A percentile compares a stretch with the other conserved stretches of the same genome.
Conservation (phyloP, 2,797 vertebrate genomes). For the Martes flavigula region DNA sequence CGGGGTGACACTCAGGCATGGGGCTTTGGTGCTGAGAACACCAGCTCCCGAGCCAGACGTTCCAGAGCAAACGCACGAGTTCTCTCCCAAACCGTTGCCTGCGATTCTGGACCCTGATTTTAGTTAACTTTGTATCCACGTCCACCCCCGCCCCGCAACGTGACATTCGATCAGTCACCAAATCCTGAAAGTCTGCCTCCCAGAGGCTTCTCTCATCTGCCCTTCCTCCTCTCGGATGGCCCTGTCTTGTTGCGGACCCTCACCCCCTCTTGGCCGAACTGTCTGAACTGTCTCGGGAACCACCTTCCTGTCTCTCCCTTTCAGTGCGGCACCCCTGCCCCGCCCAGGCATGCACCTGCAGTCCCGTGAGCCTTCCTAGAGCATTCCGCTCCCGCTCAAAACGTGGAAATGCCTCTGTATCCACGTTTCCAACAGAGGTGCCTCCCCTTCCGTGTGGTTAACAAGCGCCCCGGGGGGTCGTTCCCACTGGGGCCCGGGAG, state of each 20-base stretch:
- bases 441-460: constrained; percentile 2
- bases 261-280: no score
- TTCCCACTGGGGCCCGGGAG: neutral
- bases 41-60: neutral
- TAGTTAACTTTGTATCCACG: neutral
- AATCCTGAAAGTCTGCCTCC: neutral
- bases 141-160: neutral
- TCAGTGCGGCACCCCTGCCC: neutral
- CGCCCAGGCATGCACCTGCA: no score
- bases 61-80: neutral
- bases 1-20: accelerated
- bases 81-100: neutral
- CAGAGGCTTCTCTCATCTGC: neutral
- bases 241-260: neutral
- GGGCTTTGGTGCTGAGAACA: accelerated
- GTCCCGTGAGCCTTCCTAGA: neutral
- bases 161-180: no score
- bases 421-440: neutral
- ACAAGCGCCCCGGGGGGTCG: neutral
- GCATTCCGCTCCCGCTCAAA: neutral
- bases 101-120: neutral
- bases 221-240: neutral
- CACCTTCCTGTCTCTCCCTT: neutral
- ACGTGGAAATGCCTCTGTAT: constrained; percentile 8
- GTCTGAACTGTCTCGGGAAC: neutral